phyloP scores from a whole-genome alignment of 1,140 invertebrate species.

The Drosophila bocki region DNA sequence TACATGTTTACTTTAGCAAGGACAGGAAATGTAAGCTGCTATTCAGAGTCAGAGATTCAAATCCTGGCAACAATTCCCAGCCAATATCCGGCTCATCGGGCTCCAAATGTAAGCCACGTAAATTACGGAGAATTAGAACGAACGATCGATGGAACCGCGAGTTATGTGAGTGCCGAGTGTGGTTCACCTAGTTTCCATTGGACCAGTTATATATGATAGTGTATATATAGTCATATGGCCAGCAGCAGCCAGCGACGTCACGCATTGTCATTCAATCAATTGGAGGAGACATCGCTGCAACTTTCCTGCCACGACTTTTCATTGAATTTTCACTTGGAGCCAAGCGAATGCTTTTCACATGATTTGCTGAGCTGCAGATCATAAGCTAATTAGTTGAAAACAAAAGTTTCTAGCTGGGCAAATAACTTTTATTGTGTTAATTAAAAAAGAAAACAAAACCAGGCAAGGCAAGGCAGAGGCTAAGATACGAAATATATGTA shows the following conservation, averaged over 20 bases:
- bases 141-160: conserved; percentile 52
- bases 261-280: conserved; percentile 80
- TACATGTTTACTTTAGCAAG: not conserved
- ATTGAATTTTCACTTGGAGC: conserved; percentile 76
- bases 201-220: conserved; percentile 47
- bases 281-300: conserved; percentile 53
- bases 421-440: conserved; percentile 78
- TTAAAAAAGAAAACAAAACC: conserved; percentile 78
- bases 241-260: conserved; percentile 24
- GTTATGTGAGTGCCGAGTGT: conserved; percentile 54
- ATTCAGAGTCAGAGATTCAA: conserved; percentile 33
- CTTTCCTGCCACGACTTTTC: conserved; percentile 64
- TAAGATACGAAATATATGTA: conserved; percentile 27
- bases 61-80: conserved; percentile 31
- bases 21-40: conserved; percentile 27
- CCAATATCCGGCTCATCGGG: conserved; percentile 66
- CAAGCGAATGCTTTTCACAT: conserved; percentile 61
- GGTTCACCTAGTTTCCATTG: conserved; percentile 77
- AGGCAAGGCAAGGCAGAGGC: conserved; percentile 37
- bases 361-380: conserved; percentile 68
- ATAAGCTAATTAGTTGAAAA: conserved; percentile 67
- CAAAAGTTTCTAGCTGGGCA: conserved; percentile 55
- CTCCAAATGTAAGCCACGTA: conserved; percentile 64
- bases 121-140: conserved; percentile 81
- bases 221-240: conserved; percentile 22